Conservation (phyloP, 2,113 vertebrate species). For the Sinocyclocheilus grahami region DNA sequence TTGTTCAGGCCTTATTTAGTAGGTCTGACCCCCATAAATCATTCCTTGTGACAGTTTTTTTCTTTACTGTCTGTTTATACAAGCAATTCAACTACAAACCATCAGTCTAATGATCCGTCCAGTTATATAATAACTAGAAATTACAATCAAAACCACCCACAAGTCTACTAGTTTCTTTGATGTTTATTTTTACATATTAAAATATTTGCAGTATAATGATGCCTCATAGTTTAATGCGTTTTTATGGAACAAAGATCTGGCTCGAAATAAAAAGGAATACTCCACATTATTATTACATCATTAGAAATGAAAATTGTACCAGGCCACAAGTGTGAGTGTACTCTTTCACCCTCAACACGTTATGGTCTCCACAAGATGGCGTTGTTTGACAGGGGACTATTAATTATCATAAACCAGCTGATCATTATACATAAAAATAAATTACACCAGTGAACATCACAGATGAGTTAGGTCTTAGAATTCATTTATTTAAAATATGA, state of each 20-base stretch:
- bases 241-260: not conserved
- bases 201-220: not conserved
- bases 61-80: not conserved
- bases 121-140: not conserved
- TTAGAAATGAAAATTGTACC: conserved; percentile 5
- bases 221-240: not conserved
- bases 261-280: not conserved
- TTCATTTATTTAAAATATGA: not conserved
- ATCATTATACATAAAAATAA: not conserved
- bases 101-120: not conserved
- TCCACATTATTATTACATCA: not conserved
- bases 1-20: not conserved
- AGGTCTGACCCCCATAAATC: not conserved
- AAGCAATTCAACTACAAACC: not conserved
- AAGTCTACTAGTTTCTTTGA: not conserved
- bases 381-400: conserved; percentile 19
- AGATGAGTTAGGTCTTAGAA: not conserved
- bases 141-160: not conserved
- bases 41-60: not conserved
- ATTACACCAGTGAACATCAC: not conserved
- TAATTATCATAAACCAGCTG: not conserved
- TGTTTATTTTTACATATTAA: not conserved
- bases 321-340: conserved; percentile 2
- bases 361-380: conserved; percentile 39
- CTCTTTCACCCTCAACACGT: not conserved